Base-by-base conservation (phyloP, 2,888 invertebrate species). In the Ectemnius cavifrons region DNA sequence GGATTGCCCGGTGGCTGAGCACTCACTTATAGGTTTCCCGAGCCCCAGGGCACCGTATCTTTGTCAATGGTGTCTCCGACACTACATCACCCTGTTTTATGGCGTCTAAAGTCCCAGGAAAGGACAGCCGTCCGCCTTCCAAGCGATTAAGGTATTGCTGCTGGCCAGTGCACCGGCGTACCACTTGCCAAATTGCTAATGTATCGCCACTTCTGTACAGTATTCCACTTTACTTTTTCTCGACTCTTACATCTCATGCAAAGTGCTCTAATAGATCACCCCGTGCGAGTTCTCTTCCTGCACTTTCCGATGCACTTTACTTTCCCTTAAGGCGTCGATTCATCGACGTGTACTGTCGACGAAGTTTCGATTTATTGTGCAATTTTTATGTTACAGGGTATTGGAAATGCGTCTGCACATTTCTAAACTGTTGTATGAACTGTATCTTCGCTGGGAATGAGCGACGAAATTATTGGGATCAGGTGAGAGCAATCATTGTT, bases 11-110 rank as follows among this genome's bases (percentile, higher is more conserved):
- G 83, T 78, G 82, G 85, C 84, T 81, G 84, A 84, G 69, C 84
- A 84, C 86, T 87, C 86, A 83, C 87, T 88, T 88, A 87, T 85
- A 83, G 87, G 87, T 82, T 85, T 81, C 77, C 84, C 81, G 75
- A 81, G 78, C 85, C 82, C 85, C 75, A 82, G 87, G 86, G 88
- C 85, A 76, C 79, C 86, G 85, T 89, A 88, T 87, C 88, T 88
- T 88, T 87, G 89, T 87, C 89, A 86, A 84, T 85, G 84, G 85
- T 83, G 86, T 86, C 85, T 82, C 82, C 81, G 80, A 80, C 84
- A 81, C 86, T 89, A 88, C 83, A 86, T 88, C 87, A 88, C 85
- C 66, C 80, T 85, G 83, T 79, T 89, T 89, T 89, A 89, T 86
- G 87, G 88, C 83, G 81, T 84, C 87, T 84, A 84, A 87, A 87